Conservation (phyloP, 2,888 invertebrate genomes). For the Trissoscelio sp. region DNA sequence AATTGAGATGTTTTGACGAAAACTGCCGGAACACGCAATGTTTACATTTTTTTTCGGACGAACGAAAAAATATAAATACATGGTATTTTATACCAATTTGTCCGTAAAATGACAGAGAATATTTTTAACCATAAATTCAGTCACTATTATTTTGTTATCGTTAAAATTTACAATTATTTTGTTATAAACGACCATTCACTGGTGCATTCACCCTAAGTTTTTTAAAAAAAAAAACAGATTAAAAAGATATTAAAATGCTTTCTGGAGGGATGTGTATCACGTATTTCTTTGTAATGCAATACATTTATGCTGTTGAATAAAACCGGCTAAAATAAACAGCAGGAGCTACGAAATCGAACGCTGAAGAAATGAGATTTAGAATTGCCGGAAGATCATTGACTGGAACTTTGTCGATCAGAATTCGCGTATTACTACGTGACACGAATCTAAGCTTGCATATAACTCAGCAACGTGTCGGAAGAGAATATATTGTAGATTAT, state of each 20-base stretch:
- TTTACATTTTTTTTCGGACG: not conserved
- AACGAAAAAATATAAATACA: too few species aligned
- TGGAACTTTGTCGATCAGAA: constrained; percentile 21
- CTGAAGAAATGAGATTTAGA: constrained; percentile 17
- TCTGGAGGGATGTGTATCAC: constrained; percentile 9
- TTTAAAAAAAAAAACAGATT: too few species aligned
- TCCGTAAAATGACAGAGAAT: too few species aligned
- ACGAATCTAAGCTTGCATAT: constrained; percentile 6
- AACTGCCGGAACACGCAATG: too few species aligned
- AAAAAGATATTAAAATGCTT: not conserved
- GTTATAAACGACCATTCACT: too few species aligned
- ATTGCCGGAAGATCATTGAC: constrained; percentile 33
- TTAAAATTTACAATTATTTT: too few species aligned
- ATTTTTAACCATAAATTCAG: too few species aligned
- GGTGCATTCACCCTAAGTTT: too few species aligned
- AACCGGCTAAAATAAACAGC: constrained; percentile 7
- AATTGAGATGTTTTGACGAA: too few species aligned
- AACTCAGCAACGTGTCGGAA: not conserved
- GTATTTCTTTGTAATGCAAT: constrained; percentile 7
- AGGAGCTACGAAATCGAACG: constrained; percentile 1
- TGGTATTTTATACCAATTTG: too few species aligned
- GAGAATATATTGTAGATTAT: not conserved
- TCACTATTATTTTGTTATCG: too few species aligned
- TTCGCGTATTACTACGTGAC: constrained; percentile 31
- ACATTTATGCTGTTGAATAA: constrained; percentile 13